Evolutionary conservation across 2,888 invertebrate species (phyloP).

Genomic region (Helleia helle): DNA sequence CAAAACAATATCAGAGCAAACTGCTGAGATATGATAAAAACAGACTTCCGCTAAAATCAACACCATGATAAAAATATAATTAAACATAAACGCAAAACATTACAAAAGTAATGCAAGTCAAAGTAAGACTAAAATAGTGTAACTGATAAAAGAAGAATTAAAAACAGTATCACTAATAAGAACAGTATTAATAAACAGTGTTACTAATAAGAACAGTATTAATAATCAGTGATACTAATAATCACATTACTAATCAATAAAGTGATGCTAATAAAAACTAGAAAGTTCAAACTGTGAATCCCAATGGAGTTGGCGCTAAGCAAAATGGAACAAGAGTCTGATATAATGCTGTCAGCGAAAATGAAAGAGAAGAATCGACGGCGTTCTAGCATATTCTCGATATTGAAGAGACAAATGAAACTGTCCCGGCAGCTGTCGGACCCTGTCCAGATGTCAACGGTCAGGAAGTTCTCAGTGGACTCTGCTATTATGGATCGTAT

Average conservation of each 20-base stretch:
- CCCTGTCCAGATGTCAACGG: slow-evolving; percentile 28
- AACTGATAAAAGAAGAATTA: neutral
- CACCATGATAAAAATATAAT: too few relatives aligned
- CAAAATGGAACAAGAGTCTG: slow-evolving; percentile 38
- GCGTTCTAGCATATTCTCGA: slow-evolving; percentile 51
- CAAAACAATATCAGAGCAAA: too few relatives aligned
- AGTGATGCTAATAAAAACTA: neutral
- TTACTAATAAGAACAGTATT: neutral
- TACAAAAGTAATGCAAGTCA: too few relatives aligned
- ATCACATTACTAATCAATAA: too few relatives aligned
- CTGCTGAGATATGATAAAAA: too few relatives aligned
- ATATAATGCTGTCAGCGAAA: slow-evolving; percentile 30
- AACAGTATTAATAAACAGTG: neutral
- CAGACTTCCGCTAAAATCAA: too few relatives aligned
- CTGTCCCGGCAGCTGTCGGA: slow-evolving; percentile 47
- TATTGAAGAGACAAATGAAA: slow-evolving; percentile 48
- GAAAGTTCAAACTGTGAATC: neutral
- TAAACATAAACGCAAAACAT: too few relatives aligned
- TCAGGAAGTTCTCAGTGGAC: slow-evolving; percentile 51
- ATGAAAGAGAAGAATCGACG: slow-evolving; percentile 41
- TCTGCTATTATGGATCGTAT: slow-evolving; percentile 50
- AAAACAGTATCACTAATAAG: neutral
- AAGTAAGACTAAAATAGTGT: neutral
- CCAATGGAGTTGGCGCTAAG: neutral
- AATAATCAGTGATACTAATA: too few relatives aligned